Conservation (phyloP, 2,113 vertebrate genomes). For the Tupaia tana region DNA sequence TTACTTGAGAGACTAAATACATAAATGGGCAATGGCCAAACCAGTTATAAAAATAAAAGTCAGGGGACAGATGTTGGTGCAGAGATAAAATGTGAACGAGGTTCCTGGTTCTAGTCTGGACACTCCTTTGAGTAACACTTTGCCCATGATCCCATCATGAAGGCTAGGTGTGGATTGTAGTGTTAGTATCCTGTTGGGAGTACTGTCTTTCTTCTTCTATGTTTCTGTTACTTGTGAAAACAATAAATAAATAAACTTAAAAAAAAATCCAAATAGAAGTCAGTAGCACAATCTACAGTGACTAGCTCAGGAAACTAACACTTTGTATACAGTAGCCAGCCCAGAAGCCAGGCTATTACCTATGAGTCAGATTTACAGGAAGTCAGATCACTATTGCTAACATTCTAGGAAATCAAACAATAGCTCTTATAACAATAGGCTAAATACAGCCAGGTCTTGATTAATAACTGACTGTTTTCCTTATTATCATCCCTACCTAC, state of each 20-base stretch:
- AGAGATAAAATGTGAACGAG: no score
- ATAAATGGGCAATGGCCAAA: background rate
- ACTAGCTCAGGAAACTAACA: rapidly evolving
- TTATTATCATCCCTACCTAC: background rate
- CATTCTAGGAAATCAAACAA: background rate
- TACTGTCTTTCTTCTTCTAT: no score
- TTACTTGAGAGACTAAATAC: background rate
- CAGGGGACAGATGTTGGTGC: no score
- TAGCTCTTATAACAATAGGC: no score
- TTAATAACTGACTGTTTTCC: background rate
- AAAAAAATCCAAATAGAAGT: no score
- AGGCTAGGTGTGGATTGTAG: no score
- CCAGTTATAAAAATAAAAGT: background rate
- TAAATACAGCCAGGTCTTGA: background rate
- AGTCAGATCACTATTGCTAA: background rate
- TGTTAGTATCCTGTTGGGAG: no score
- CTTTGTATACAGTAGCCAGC: background rate
- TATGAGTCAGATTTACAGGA: background rate
- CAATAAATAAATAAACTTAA: no score
- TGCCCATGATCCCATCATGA: no score
- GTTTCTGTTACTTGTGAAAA: no score
- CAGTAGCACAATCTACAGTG: background rate
- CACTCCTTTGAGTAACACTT: no score
- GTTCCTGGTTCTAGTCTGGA: no score
- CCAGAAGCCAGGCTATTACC: background rate